Base-by-base conservation (phyloP, 2,797 vertebrate genomes). In the Tympanoctomys barrerae region DNA sequence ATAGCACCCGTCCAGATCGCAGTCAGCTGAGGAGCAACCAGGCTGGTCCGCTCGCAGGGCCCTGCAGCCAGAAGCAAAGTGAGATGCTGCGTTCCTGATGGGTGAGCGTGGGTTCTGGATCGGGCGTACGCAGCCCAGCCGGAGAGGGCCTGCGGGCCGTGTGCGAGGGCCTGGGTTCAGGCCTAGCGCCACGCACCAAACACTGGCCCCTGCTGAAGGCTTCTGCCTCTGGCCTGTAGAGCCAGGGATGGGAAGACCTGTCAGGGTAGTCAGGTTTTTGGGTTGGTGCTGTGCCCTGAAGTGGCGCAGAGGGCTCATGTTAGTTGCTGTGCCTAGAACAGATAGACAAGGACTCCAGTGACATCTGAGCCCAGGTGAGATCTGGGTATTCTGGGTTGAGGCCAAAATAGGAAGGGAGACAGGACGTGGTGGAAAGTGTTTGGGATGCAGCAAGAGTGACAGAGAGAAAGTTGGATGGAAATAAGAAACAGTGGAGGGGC, bases 401-500 rank as follows among this genome's bases (percentile, higher is more conserved):
- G 83, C 52, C 5, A 0, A n/a, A 22, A 31, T 28, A 49, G 36
- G 31, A 77, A 66, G 46, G 78, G 49, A 39, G 42, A 59, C 33
- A 2, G 79, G 71, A 24, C 22, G 0, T 5, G 3, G 14, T 26
- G 0, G 4, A 59, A 36, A 19, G 13, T 28, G 36, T 78, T 33
- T 28, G 57, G 64, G 83, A 78, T 73, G 26, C 7, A 36, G 33
- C 46, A 14, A 14, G 28, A 57, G 66, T 2, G 61, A 57, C 19
- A 26, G 10, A 1, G 28, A 71, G 28, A 13, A 3, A 10, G 3
- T 36, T 18, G 4, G n/a, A n/a, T n/a, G n/a, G n/a, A n/a, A n/a
- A n/a, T n/a, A n/a, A n/a, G n/a, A n/a, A n/a, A n/a, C n/a, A n/a
- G n/a, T n/a, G n/a, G n/a, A n/a, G n/a, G n/a, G n/a, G n/a, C n/a